A percentile compares a stretch with the other conserved stretches of the same genome.
These are phyloP conservation scores for Chionomys nivalis DNA, from an alignment of 2,113 vertebrate species.

Conservation along the genomic window DNA sequence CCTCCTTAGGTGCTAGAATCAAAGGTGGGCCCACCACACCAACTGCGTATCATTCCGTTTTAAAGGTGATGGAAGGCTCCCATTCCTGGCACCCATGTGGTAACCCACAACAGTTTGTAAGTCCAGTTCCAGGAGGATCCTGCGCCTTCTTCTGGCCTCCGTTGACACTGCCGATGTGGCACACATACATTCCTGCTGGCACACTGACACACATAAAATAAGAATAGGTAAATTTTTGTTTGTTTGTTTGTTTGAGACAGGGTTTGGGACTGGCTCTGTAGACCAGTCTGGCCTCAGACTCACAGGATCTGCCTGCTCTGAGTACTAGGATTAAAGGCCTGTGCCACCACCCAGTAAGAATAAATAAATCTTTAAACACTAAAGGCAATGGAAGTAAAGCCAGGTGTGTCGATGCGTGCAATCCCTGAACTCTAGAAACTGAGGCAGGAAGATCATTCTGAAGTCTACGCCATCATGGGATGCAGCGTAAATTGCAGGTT, in stretches of 20 bases:
- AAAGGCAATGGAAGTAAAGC: slow-evolving; percentile 41
- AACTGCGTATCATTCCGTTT: background rate
- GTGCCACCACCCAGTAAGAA: too few relatives aligned
- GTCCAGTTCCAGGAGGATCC: background rate
- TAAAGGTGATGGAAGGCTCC: background rate
- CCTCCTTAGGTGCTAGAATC: background rate
- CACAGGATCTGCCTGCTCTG: background rate
- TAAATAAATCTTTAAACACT: background rate
- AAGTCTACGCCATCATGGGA: background rate
- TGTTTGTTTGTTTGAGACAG: background rate
- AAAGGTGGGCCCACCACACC: background rate
- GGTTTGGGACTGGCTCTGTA: background rate
- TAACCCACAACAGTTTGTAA: background rate
- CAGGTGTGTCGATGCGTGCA: background rate
- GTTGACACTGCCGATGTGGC: background rate
- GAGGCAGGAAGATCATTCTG: background rate
- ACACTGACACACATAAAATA: background rate
- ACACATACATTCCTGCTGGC: background rate
- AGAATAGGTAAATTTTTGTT: background rate
- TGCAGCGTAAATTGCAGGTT: background rate
- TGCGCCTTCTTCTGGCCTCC: too few relatives aligned
- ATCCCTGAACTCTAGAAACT: background rate
- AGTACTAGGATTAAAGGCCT: background rate
- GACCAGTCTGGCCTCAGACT: background rate
- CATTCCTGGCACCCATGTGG: background rate